phyloP scores from a whole-genome alignment of 2,888 invertebrate species.

The Chrysolina americana region DNA sequence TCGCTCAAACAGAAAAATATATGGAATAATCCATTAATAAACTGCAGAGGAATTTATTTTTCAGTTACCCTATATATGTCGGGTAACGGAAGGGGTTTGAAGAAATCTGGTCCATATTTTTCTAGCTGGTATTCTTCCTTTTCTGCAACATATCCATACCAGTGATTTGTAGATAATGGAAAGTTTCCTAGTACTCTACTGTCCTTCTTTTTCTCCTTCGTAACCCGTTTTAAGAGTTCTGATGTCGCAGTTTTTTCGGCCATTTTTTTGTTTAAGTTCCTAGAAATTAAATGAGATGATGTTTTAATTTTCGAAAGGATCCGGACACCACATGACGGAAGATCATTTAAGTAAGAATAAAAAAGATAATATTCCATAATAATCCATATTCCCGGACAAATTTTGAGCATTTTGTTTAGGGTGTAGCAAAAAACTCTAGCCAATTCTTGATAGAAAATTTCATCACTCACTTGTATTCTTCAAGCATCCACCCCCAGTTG shows the following conservation, averaged over 20 bases:
- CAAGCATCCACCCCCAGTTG: conserved; percentile 45
- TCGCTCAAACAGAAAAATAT: neutral
- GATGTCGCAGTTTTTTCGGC: conserved; percentile 41
- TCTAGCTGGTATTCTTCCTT: conserved; percentile 35
- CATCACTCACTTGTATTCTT: conserved; percentile 41
- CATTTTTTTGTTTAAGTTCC: conserved; percentile 37
- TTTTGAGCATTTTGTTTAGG: too few relatives aligned
- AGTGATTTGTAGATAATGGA: conserved; percentile 39
- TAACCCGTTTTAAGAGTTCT: conserved; percentile 31
- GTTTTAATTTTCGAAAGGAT: neutral
- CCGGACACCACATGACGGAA: neutral
- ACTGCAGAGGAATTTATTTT: neutral
- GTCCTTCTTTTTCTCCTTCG: conserved; percentile 30
- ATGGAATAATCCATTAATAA: neutral
- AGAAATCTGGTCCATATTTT: conserved; percentile 41
- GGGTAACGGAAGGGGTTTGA: conserved; percentile 36
- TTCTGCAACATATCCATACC: conserved; percentile 43
- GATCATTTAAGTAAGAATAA: too few relatives aligned
- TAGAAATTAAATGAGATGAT: conserved; percentile 15
- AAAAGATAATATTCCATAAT: too few relatives aligned
- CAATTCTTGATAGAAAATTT: too few relatives aligned
- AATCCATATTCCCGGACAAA: too few relatives aligned
- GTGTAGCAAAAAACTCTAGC: too few relatives aligned
- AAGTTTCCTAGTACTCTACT: conserved; percentile 34
- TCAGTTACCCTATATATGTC: conserved; percentile 28